Percentiles rank a stretch among this genome's conserved stretches.
Conservation (phyloP, 2,797 vertebrate species). For the Gorsachius magnificus region DNA sequence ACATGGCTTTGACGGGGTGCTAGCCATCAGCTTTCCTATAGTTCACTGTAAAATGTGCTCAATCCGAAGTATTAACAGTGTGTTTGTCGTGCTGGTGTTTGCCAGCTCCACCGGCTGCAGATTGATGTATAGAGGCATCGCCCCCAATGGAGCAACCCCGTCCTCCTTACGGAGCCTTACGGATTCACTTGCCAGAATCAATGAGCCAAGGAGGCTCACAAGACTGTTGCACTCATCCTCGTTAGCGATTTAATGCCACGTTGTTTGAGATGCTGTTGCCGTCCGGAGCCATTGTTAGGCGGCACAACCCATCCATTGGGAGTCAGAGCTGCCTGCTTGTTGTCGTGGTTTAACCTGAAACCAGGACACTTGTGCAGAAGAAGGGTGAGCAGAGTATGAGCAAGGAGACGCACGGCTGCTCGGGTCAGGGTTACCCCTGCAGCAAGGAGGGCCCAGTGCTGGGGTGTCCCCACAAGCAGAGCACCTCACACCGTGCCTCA, state of each 20-base stretch:
- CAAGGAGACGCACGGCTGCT: background rate
- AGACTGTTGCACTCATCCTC: background rate
- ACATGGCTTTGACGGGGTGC: background rate
- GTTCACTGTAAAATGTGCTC: background rate
- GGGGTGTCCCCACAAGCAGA: background rate
- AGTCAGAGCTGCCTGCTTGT: background rate
- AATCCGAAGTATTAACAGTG: fast-evolving
- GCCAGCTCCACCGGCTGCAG: background rate
- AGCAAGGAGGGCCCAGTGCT: background rate
- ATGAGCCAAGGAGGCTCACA: background rate
- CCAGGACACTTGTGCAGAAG: too few relatives aligned
- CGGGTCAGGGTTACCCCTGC: background rate
- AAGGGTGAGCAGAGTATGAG: fast-evolving
- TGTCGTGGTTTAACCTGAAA: too few relatives aligned
- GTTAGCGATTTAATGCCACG: fast-evolving
- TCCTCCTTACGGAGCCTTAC: fast-evolving
- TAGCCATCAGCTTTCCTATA: background rate
- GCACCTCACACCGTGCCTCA: fast-evolving
- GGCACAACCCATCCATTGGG: background rate
- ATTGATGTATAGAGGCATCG: background rate
- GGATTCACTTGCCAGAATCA: background rate
- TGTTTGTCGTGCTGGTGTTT: background rate
- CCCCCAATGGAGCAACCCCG: fast-evolving
- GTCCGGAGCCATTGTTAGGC: background rate
- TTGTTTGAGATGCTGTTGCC: background rate